These are phyloP conservation scores for Petrocephalus sullivani DNA, from an alignment of 2,797 vertebrate species.

Conservation along the genomic window DNA sequence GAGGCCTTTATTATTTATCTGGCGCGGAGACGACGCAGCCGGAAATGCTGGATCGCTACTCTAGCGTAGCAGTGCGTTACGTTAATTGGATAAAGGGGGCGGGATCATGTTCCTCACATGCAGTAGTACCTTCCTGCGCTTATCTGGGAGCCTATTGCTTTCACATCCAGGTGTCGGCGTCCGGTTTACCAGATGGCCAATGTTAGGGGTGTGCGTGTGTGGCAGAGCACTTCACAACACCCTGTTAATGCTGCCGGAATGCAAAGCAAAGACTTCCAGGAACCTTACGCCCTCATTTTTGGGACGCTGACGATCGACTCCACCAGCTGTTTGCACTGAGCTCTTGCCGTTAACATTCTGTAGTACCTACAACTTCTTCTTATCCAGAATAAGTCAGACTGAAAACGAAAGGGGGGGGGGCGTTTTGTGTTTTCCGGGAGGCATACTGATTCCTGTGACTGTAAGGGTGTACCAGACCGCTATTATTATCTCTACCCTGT, in stretches of 20 bases:
- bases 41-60: neutral
- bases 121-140: neutral
- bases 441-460: neutral
- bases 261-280: neutral
- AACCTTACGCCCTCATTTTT: neutral
- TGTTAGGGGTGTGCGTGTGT: neutral
- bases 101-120: neutral
- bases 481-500: neutral
- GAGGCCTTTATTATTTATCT: conserved; percentile 12
- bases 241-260: neutral
- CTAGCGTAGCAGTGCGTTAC: neutral
- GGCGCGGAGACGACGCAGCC: neutral
- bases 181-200: neutral
- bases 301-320: neutral
- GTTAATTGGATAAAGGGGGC: neutral
- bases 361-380: neutral
- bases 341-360: neutral
- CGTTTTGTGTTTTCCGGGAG: neutral
- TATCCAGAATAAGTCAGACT: neutral
- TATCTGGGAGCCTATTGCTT: neutral
- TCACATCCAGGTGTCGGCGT: neutral
- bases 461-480: neutral
- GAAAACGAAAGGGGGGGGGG: neutral
- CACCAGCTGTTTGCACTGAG: neutral
- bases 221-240: neutral